Conservation (phyloP, 2,888 invertebrate genomes). For the Athripsodes cinereus region DNA sequence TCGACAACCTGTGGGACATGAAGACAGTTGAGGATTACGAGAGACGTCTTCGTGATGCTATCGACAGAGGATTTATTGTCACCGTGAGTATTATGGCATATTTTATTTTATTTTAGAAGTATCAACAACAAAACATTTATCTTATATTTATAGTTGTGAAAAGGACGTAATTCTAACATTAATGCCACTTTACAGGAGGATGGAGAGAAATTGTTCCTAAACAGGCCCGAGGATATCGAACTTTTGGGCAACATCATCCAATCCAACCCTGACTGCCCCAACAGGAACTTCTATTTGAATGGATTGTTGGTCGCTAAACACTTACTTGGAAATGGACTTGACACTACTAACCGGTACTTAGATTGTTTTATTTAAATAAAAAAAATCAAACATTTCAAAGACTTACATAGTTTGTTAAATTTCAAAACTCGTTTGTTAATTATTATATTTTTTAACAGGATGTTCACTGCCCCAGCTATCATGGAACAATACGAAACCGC, state of each 20-base stretch:
- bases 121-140: background rate
- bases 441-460: conserved; percentile 32
- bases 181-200: conserved; percentile 32
- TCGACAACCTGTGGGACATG: conserved; percentile 32
- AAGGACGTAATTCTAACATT: conserved; percentile 28
- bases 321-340: conserved; percentile 33
- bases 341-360: conserved; percentile 30
- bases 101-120: background rate
- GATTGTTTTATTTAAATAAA: background rate
- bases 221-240: conserved; percentile 53
- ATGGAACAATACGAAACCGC: conserved; percentile 59
- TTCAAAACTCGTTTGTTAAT: conserved; percentile 14
- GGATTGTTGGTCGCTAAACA: conserved; percentile 51
- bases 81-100: conserved; percentile 29
- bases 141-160: too few relatives aligned
- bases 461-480: conserved; percentile 52
- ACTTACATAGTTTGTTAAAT: too few relatives aligned
- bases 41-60: conserved; percentile 43
- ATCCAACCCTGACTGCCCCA: conserved; percentile 56
- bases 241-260: conserved; percentile 60
- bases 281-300: conserved; percentile 53
- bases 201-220: conserved; percentile 53
- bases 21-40: conserved; percentile 35
- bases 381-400: too few relatives aligned
- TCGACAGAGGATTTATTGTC: conserved; percentile 44